Base-by-base conservation (phyloP, 2,113 vertebrate species). In the Casuarius casuarius region DNA sequence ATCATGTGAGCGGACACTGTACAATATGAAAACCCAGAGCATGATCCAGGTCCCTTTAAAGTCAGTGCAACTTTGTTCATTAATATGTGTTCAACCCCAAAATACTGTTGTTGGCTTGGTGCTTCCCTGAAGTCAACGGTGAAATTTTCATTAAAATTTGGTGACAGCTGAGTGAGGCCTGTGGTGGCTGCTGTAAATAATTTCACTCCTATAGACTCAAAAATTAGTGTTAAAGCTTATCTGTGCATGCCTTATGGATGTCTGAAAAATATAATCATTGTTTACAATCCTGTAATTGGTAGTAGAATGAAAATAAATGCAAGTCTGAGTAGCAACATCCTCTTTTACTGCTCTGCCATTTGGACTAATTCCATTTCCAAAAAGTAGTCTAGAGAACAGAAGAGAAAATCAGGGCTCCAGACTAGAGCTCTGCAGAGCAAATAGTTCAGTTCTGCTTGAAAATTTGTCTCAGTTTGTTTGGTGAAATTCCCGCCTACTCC, bases 371-470 rank as follows among this genome's bases (percentile, higher is more conserved):
- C 61, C 10, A 11, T 44, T 67, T 29, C n/a, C 90, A 68, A 44
- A 73, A 42, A 72, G 26, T 75, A 48, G 13, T 12, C 8, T 16
- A 80, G 51, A 68, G 71, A 68, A 31, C 8, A 61, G 25, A 91
- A 76, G 20, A 51, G 58, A 74, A 84, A 77, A 63, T 0, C 4
- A 68, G 18, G 38, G 44, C 35, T 71, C 56, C 58, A 49, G 42
- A 33, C 6, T 0, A 1, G 68, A 40, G 10, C 20, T 80, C 8
- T 72, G 49, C 35, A 65, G 19, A 0, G 2, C 68, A 35, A 46
- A 58, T 20, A 71, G 56, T 26, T 68, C 54, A 63, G 2, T 51
- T 79, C 49, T 3, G 2, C 72, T 72, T 74, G 12, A 92, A 87
- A 72, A 74, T 59, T 68, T 65, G 8, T 77, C 76, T 77, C 18